Conservation (phyloP, 2,797 vertebrate genomes). For the Lophotriccus pileatus region DNA sequence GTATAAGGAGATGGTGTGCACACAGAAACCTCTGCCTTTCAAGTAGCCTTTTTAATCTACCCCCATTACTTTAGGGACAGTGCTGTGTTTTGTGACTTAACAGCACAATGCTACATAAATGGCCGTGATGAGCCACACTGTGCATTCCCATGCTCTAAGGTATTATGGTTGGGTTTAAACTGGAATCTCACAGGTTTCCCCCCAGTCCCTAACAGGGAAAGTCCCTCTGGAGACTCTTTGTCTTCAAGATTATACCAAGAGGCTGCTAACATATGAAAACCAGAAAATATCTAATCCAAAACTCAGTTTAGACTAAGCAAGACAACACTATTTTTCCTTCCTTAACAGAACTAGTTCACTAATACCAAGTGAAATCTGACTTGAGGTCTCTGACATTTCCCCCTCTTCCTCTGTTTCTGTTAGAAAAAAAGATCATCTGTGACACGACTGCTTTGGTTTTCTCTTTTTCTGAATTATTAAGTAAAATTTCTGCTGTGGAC, state of each 20-base stretch:
- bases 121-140: background rate
- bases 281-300: background rate
- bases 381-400: background rate
- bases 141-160: fast-evolving
- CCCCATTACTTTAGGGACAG: background rate
- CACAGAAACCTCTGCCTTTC: background rate
- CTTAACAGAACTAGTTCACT: background rate
- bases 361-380: background rate
- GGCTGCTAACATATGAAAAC: background rate
- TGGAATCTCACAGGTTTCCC: background rate
- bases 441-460: background rate
- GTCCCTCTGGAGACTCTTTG: fast-evolving
- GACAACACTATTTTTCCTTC: background rate
- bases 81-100: background rate
- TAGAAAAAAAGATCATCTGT: background rate
- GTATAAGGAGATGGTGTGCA: background rate
- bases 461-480: background rate
- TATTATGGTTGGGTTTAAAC: background rate
- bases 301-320: background rate
- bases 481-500: background rate
- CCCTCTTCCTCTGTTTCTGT: background rate
- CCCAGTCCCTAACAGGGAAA: fast-evolving
- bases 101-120: background rate
- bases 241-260: background rate
- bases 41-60: background rate